Percentiles rank a stretch among this genome's conserved stretches.
phyloP scores from a whole-genome alignment of 2,113 vertebrate species.

The Dicaeum eximium region DNA sequence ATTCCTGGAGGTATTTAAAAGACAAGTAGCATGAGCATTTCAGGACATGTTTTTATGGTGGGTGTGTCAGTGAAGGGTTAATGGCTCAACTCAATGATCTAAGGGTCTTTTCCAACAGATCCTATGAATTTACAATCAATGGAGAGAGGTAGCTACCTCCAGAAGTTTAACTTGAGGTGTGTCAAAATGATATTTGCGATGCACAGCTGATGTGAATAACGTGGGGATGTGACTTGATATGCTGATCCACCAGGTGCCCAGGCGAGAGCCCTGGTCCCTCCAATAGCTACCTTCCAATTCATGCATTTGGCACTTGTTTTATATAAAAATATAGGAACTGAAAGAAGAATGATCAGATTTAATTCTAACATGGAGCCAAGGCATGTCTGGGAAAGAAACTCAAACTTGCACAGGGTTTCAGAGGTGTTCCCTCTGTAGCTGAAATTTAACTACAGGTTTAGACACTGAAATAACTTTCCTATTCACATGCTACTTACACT shows the following conservation, averaged over 20 bases:
- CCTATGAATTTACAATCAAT: neutral
- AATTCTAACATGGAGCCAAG: neutral
- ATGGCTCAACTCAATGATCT: neutral
- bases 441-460: neutral
- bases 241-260: neutral
- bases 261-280: neutral
- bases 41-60: neutral
- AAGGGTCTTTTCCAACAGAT: neutral
- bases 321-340: neutral
- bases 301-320: neutral
- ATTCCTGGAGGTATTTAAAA: neutral
- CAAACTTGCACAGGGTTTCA: rapidly evolving
- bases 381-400: neutral
- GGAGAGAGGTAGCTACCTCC: neutral
- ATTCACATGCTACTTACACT: neutral
- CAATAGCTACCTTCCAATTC: neutral
- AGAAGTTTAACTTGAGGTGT: neutral
- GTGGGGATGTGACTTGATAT: neutral
- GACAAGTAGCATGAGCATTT: neutral
- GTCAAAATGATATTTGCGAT: neutral
- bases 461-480: neutral
- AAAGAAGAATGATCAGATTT: neutral
- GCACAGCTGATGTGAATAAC: neutral
- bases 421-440: neutral
- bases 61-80: neutral